These are phyloP conservation scores for Leuciscus waleckii DNA, from an alignment of 2,797 vertebrate genomes.

Conservation along the genomic window DNA sequence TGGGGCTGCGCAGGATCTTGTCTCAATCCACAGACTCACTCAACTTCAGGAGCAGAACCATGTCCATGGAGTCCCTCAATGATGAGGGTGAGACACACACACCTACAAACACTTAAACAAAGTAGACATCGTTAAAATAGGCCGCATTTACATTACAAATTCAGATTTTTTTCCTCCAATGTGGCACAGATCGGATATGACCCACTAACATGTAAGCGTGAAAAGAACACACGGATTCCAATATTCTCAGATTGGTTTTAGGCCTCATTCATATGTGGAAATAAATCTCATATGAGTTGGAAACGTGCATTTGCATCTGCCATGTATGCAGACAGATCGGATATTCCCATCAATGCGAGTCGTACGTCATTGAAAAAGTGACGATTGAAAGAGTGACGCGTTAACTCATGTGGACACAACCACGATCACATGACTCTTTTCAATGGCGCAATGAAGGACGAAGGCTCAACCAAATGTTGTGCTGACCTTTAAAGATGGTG, in stretches of 20 bases:
- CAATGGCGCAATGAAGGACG: not conserved
- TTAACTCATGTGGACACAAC: not conserved
- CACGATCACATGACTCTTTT: not conserved
- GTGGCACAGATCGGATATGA: not conserved
- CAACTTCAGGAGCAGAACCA: constrained; percentile 86
- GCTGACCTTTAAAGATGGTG: not conserved
- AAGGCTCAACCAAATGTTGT: not conserved
- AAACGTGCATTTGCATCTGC: not conserved
- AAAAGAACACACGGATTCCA: not conserved
- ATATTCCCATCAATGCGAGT: not conserved
- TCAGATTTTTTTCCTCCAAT: not conserved
- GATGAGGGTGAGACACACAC: constrained; percentile 82
- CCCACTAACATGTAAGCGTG: not conserved
- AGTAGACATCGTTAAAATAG: not conserved
- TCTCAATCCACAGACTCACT: constrained; percentile 94
- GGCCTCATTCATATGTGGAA: not conserved
- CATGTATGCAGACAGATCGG: not conserved
- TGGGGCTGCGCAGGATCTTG: constrained; percentile 90
- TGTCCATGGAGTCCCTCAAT: constrained; percentile 90
- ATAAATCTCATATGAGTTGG: not conserved
- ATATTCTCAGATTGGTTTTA: not conserved
- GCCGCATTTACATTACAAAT: not conserved
- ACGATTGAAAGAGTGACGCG: not conserved
- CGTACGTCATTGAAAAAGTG: not conserved
- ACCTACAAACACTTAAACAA: not conserved